Evolutionary conservation across 35 echinoderm and acorn worm species (phyloP).

Genomic region (Heliocidaris tuberculata): DNA sequence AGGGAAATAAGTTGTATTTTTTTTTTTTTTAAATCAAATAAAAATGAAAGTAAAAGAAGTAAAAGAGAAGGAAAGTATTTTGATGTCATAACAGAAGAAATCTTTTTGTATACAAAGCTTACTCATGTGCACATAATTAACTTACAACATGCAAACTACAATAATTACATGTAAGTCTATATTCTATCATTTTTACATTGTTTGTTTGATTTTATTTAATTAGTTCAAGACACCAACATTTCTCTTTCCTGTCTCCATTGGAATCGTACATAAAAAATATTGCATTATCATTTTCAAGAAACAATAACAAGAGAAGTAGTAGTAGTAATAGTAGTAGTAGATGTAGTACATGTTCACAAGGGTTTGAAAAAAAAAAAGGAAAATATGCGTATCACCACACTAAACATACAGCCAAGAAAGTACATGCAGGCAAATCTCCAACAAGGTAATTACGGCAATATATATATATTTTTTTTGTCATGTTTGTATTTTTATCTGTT

Average conservation of each 20-base stretch:
- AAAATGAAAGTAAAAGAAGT: background rate
- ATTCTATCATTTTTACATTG: background rate
- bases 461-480: background rate
- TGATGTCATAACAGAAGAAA: too few relatives aligned
- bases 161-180: background rate
- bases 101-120: too few relatives aligned
- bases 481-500: constrained; percentile 29
- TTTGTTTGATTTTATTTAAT: constrained; percentile 20
- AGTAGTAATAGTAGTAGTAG: constrained; percentile 24
- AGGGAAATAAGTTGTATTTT: background rate
- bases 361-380: constrained; percentile 14
- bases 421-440: background rate
- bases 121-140: background rate
- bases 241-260: constrained; percentile 29
- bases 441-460: constrained; percentile 24
- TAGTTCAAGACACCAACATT: constrained; percentile 10
- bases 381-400: background rate
- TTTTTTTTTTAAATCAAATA: too few relatives aligned
- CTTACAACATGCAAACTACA: background rate
- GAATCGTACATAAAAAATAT: constrained; percentile 52
- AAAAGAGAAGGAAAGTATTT: background rate
- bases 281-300: constrained; percentile 47
- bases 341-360: constrained; percentile 35
- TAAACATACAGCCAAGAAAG: constrained; percentile 22
- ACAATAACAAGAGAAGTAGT: constrained; percentile 23